Evolutionary conservation across 1,140 invertebrate species (phyloP), one percentile per base, ranked within the genome.

Genomic region (Linepithema humile): DNA sequence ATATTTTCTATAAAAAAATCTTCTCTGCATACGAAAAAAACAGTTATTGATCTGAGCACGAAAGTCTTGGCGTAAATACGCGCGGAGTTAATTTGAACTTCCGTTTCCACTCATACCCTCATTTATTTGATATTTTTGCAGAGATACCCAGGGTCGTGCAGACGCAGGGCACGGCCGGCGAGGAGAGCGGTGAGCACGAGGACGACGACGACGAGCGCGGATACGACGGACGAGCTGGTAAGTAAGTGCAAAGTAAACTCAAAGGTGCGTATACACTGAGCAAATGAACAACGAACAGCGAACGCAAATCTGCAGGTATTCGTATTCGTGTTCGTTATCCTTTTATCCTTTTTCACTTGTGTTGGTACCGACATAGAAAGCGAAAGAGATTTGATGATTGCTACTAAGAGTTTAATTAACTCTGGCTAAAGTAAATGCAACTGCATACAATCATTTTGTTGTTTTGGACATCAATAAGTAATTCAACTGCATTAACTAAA

Each of bases 81-180:
- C 48, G 60, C 60, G 3, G 43, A 73, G 62, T 83, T 87, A 83
- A 20, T 62, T 60, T 57, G 57, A 26, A 57, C 70, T 40, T 50
- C 29, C 55, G 12, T 65, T 6, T 53, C 45, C 38, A 10, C 23
- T 48, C 53, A n/a, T 55, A 53, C 50, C 38, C 48, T 74, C 69
- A 53, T 89, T 86, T 82, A 17, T 87, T 90, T 88, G 88, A 84
- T 35, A 23, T 82, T 88, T 65, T 94, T 93, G 59, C 91, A 96
- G 95, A 95, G 92, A 96, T 95, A 89, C 95, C 96, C 23, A 90
- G 93, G 89, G 94, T 95, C 82, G 93, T 96, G 48, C 95, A 96
- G 91, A 96, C 95, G 59, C 95, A 96, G 87, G 95, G 95, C 32
- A 95, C 95, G 9, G 95, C 95, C 65, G 94, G 95, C 57, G 95